A percentile compares a stretch with the other conserved stretches of the same genome.
Evolutionary conservation across 2,888 invertebrate genomes (phyloP).

Genomic region (Coelinius sp.): DNA sequence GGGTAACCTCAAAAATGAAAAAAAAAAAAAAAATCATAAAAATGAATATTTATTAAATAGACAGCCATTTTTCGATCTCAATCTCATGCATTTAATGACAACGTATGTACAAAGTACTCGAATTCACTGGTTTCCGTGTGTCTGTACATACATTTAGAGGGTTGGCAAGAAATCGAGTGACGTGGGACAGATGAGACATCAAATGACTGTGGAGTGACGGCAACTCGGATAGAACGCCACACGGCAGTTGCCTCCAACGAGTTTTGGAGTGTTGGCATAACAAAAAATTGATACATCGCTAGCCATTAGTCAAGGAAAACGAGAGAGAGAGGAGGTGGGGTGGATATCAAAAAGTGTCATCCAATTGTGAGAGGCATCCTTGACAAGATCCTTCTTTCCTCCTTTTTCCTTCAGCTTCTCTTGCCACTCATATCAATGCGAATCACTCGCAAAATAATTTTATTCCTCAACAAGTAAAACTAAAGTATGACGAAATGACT

Average conservation of each 20-base stretch:
- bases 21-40: not conserved
- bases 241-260: conserved; percentile 12
- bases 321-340: too few species aligned
- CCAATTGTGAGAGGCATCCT: conserved; percentile 11
- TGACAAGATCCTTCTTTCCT: not conserved
- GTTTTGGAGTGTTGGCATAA: conserved; percentile 20
- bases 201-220: conserved; percentile 20
- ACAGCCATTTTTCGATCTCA: not conserved
- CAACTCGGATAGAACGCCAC: conserved; percentile 12
- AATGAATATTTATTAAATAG: not conserved
- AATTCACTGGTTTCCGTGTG: not conserved
- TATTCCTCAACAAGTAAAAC: not conserved
- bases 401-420: not conserved
- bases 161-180: conserved; percentile 22
- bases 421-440: not conserved
- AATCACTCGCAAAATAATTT: not conserved
- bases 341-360: conserved; percentile 9
- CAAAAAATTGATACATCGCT: conserved; percentile 25
- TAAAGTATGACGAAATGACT: not conserved
- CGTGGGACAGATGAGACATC: conserved; percentile 24
- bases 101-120: not conserved
- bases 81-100: not conserved
- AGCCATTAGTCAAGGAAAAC: conserved; percentile 14
- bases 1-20: not conserved
- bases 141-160: conserved; percentile 4